phyloP scores from a whole-genome alignment of 1,140 invertebrate genomes.

The Anadara kagoshimensis region DNA sequence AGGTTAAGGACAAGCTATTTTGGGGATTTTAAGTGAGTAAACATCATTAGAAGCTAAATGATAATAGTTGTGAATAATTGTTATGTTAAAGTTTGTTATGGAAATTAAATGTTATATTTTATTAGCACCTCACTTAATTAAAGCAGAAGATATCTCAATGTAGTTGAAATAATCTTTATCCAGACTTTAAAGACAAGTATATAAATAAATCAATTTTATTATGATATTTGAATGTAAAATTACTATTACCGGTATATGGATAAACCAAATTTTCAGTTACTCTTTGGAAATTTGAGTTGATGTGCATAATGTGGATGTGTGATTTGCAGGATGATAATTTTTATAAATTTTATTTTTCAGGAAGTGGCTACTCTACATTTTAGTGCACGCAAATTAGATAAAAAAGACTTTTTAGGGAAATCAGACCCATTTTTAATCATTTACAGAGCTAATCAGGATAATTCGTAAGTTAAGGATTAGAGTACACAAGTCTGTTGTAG shows the following conservation, averaged over 20 bases:
- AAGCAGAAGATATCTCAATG: background rate
- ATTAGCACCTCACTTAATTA: background rate
- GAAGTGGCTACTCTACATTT: conserved; percentile 74
- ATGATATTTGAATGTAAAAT: too few species aligned
- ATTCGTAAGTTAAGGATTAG: conserved; percentile 54
- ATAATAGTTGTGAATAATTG: too few species aligned
- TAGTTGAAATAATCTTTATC: background rate
- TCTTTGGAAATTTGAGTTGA: too few species aligned
- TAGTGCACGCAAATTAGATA: conserved; percentile 74
- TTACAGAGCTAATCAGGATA: conserved; percentile 68
- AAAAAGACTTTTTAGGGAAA: conserved; percentile 77
- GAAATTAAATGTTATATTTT: background rate
- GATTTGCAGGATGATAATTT: too few species aligned
- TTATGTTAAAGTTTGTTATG: background rate
- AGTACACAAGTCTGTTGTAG: too few species aligned
- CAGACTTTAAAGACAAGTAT: background rate
- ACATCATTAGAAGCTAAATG: too few species aligned
- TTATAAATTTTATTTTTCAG: conserved; percentile 37
- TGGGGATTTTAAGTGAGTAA: too few species aligned
- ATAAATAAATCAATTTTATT: background rate
- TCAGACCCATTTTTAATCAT: conserved; percentile 75
- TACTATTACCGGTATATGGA: too few species aligned
- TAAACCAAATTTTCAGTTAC: too few species aligned
- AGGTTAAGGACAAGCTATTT: too few species aligned
- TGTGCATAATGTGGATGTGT: too few species aligned